Base-by-base conservation (phyloP, 2,113 vertebrate species). In the Anarhynchus alexandrinus region DNA sequence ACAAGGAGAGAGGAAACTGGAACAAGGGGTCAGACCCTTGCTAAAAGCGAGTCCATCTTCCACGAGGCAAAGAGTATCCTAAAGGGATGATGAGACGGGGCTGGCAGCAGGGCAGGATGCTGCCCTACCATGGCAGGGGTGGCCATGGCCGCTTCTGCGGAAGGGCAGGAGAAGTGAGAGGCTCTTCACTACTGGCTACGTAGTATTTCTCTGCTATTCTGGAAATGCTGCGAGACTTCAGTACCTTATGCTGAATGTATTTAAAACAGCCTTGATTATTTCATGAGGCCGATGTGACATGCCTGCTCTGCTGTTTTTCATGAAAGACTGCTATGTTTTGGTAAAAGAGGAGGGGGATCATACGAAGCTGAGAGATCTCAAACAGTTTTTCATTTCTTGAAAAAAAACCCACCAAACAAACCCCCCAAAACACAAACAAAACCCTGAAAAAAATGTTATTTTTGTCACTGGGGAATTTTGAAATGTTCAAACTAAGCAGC, bases 401-500 rank as follows among this genome's bases (percentile, higher is more conserved):
- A 25, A 45, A 52, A 34, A 47, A n/a, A 2, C 2, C 12, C 19
- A 64, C 6, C 22, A 27, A 62, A 40, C 19, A 30, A 49, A 16
- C 40, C 26, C 42, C 20, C 8, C 12, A 38, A 80, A 90, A 21
- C 26, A 65, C 62, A 79, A 40, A 69, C 51, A 29, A 9, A 23
- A 9, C 0, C 1, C 47, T 47, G n/a, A 67, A 91, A 86, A 47
- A 93, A 67, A 86, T 17, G 69, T 59, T 76, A 25, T 77, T 87
- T 78, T 67, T 91, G 83, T 59, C 78, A 34, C 6, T 77, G 58
- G 73, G 74, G 62, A 89, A 82, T 83, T 95, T 22, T 61, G 27
- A 86, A 91, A 45, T 80, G 45, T 90, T 88, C 66, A 83, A 45
- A 73, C 51, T 18, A 47, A 95, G 66, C 96, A 95, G 93, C 89